Evolutionary conservation across 2,113 vertebrate species (phyloP), one percentile per base, ranked within the genome.

Genomic region (Xerus inauris): DNA sequence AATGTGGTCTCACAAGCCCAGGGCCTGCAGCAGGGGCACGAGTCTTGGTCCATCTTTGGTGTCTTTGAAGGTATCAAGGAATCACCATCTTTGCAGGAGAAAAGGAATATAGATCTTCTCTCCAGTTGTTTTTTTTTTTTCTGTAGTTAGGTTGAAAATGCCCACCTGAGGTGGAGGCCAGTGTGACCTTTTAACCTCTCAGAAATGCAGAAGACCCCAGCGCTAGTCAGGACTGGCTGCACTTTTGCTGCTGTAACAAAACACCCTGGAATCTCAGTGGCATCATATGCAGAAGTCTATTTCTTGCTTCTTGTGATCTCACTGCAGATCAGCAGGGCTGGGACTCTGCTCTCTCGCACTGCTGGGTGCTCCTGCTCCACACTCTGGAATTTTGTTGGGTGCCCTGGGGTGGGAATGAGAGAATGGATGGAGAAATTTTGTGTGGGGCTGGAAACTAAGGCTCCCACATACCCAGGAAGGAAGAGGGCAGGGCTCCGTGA

Each of bases 401-500:
- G 47, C 35, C 24, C 38, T 11, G 3, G 28, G 20, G 40, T 10
- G 1, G 16, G 12, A 24, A 22, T 16, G 32, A 13, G 42, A 26
- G 28, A 8, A 9, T 3, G n/a, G 16, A 59, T 5, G 8, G 42
- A 4, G 24, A 62, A 26, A 11, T 7, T 69, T 69, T n/a, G 35
- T 19, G 20, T 19, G 24, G 75, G 28, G 3, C 80, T 47, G 17
- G 20, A 5, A 38, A 76, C 6, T 8, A 2, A 7, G 77, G n/a
- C 7, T 80, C 26, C 51, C 32, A 11, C 10, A 32, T 28, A 9
- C 45, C 38, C 6, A 42, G 45, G 47, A 64, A 91, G 90, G 16
- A 57, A 3, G 38, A 5, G 2, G 7, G 13, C 9, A 9, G 20
- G 67, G 6, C 2, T 9, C 20, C 1, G 8, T 1, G 54, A 62